A percentile compares a stretch with the other conserved stretches of the same genome.
These are phyloP conservation scores for Amorpha juglandis DNA, from an alignment of 2,888 invertebrate species.

Conservation along the genomic window DNA sequence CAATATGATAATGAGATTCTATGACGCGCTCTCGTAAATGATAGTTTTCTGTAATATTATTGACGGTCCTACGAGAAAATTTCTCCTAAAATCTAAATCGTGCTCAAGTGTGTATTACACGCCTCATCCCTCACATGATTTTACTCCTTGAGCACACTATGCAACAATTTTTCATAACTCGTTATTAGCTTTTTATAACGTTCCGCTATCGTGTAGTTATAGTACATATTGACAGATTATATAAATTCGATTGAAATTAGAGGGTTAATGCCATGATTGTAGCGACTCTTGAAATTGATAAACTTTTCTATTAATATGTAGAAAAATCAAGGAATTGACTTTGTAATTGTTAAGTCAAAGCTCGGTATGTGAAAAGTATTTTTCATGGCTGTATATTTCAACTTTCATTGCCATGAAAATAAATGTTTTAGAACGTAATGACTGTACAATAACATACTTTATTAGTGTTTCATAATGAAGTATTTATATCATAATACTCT, in stretches of 20 bases:
- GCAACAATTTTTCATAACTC: constrained; percentile 63
- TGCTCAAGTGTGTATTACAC: background rate
- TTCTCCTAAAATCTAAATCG: too few relatives aligned
- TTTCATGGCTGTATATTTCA: background rate
- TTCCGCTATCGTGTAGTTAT: constrained; percentile 64
- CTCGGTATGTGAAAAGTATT: background rate
- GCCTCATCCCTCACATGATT: constrained; percentile 31
- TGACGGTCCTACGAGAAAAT: too few relatives aligned
- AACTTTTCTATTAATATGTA: background rate
- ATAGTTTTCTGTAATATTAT: too few relatives aligned
- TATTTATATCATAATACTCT: background rate
- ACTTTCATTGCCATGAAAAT: background rate
- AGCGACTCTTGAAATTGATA: background rate
- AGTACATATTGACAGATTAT: constrained; percentile 41
- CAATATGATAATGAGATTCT: too few relatives aligned
- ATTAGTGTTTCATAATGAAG: background rate
- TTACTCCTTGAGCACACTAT: constrained; percentile 48
- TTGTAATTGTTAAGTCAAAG: background rate
- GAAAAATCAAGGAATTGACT: constrained; percentile 15
- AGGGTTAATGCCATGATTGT: background rate
- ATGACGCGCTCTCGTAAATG: too few relatives aligned
- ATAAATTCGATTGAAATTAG: background rate
- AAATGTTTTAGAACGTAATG: background rate
- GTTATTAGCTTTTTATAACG: constrained; percentile 73
- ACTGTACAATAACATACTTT: background rate